Conservation (phyloP, 2,113 vertebrate genomes). For the Ploceus nigricollis region DNA sequence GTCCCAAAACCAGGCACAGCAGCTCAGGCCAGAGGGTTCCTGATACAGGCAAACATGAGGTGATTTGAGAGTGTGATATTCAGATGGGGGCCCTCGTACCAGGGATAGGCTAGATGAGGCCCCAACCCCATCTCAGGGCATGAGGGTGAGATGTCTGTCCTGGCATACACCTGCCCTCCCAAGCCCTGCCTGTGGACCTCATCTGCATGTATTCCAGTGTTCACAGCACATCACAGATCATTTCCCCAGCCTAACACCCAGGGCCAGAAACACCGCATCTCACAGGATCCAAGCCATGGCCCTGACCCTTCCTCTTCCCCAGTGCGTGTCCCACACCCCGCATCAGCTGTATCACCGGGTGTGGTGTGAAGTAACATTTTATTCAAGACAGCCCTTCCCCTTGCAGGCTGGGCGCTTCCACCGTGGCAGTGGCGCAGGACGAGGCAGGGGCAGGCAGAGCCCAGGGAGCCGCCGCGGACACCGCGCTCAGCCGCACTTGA, state of each 20-base stretch:
- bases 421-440: fast-evolving
- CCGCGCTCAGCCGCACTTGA: slow-evolving; percentile 78
- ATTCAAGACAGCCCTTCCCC: not conserved
- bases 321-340: fast-evolving
- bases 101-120: not conserved
- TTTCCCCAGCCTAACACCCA: not conserved
- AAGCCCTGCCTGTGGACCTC: not conserved
- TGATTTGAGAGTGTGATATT: not conserved
- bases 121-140: fast-evolving
- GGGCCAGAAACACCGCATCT: not conserved
- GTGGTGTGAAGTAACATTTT: not conserved
- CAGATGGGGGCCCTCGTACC: fast-evolving
- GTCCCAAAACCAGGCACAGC: not conserved
- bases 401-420: not conserved
- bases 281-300: fast-evolving
- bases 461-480: fast-evolving
- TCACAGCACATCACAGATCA: fast-evolving
- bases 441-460: not conserved
- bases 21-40: not conserved
- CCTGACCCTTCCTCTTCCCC: not conserved
- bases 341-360: not conserved
- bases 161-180: not conserved
- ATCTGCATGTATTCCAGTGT: not conserved
- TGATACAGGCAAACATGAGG: not conserved
- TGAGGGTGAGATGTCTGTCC: not conserved